Percentiles rank a stretch among this genome's conserved stretches.
Evolutionary conservation across 2,888 invertebrate species (phyloP).

Genomic region (Geotrupes spiniger): DNA sequence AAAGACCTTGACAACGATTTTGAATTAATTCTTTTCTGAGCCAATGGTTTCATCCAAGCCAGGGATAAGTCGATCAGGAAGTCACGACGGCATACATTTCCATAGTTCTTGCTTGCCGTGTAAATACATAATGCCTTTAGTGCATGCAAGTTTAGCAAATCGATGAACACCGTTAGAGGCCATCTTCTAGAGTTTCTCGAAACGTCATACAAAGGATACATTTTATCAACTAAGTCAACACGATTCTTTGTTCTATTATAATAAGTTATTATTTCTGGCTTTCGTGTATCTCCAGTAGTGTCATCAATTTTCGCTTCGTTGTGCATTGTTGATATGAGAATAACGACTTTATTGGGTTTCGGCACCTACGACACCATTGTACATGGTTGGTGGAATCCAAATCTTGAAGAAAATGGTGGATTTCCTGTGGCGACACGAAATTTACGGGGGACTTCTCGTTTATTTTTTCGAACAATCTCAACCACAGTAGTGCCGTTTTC

Average conservation of each 20-base stretch:
- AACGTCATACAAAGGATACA: neutral
- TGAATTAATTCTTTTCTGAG: too few species aligned
- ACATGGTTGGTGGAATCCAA: neutral
- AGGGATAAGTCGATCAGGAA: too few species aligned
- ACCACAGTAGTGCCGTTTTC: neutral
- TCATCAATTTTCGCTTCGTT: constrained; percentile 27
- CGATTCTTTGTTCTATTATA: constrained; percentile 14
- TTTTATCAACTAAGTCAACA: neutral
- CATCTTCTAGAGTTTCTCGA: neutral
- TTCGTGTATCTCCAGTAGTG: constrained; percentile 24
- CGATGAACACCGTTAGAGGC: too few species aligned
- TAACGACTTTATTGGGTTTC: constrained; percentile 26
- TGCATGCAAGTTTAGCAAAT: too few species aligned
- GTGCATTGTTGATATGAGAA: constrained; percentile 30
- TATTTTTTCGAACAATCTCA: neutral
- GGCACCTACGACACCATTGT: neutral
- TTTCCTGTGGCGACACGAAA: neutral
- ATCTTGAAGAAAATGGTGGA: neutral
- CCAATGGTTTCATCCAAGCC: too few species aligned
- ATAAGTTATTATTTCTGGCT: constrained; percentile 32
- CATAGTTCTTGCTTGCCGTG: too few species aligned
- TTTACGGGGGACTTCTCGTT: neutral
- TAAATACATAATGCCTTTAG: too few species aligned
- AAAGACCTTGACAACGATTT: too few species aligned
- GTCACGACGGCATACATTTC: too few species aligned